These are phyloP conservation scores for Antheraea yamamai DNA, from an alignment of 2,888 invertebrate species.

Conservation along the genomic window DNA sequence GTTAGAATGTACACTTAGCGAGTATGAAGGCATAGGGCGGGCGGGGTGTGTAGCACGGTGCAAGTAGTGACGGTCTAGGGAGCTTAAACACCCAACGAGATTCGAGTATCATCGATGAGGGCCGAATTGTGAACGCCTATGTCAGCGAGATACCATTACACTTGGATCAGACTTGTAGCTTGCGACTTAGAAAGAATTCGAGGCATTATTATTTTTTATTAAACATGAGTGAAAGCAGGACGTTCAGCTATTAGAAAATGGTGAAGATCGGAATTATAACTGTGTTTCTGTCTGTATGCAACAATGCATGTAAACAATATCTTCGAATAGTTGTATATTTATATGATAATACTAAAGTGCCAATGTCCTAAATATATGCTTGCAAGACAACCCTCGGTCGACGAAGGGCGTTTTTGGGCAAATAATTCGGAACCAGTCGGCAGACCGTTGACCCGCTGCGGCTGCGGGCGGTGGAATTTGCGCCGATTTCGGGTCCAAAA, in stretches of 20 bases:
- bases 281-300: neutral
- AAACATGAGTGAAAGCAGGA: too few relatives aligned
- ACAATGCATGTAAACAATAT: neutral
- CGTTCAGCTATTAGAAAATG: neutral
- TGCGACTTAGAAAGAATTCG: too few relatives aligned
- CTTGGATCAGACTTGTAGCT: too few relatives aligned
- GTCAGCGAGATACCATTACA: too few relatives aligned
- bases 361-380: conserved; percentile 43
- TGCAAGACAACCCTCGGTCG: conserved; percentile 37
- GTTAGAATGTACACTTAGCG: too few relatives aligned
- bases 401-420: conserved; percentile 67
- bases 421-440: conserved; percentile 71
- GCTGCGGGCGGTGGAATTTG: conserved; percentile 64
- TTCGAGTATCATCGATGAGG: too few relatives aligned
- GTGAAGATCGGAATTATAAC: neutral
- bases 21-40: too few relatives aligned
- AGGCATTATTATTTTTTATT: too few relatives aligned
- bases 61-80: too few relatives aligned
- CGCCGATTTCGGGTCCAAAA: conserved; percentile 72
- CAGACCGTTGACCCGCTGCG: conserved; percentile 53
- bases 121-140: too few relatives aligned
- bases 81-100: too few relatives aligned
- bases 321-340: neutral
- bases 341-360: conserved; percentile 25
- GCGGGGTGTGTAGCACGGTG: too few relatives aligned